A percentile compares a stretch with the other conserved stretches of the same genome.
phyloP scores from a whole-genome alignment of 2,888 invertebrate genomes.

The Eupeodes latifasciatus region DNA sequence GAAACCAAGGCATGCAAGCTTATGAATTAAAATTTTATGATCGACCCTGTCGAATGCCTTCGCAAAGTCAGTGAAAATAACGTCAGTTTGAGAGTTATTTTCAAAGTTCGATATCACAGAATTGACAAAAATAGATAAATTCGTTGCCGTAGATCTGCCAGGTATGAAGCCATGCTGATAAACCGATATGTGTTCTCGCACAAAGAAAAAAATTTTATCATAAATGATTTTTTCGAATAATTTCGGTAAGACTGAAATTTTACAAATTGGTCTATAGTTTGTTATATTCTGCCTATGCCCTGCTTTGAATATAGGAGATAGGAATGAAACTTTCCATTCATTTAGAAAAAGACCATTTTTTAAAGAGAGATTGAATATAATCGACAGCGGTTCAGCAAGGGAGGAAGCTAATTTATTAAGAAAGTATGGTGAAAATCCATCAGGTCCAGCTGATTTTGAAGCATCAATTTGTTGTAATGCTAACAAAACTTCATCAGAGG shows the following conservation, averaged over 20 bases:
- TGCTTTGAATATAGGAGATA: not conserved
- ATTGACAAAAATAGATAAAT: not conserved
- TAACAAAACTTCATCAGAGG: too few relatives aligned
- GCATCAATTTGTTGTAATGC: too few relatives aligned
- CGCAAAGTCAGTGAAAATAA: not conserved
- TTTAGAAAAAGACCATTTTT: not conserved
- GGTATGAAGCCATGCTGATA: not conserved
- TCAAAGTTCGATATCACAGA: not conserved
- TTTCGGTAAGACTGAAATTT: not conserved
- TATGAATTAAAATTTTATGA: not conserved
- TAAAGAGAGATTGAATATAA: too few relatives aligned
- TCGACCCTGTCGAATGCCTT: not conserved
- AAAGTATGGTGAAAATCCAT: too few relatives aligned
- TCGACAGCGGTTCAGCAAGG: too few relatives aligned
- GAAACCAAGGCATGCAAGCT: not conserved
- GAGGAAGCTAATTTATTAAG: too few relatives aligned
- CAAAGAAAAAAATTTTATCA: too few relatives aligned
- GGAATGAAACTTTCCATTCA: not conserved
- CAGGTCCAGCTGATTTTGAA: too few relatives aligned
- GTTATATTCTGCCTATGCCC: not conserved
- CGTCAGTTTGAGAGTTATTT: not conserved
- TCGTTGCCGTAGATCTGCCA: not conserved
- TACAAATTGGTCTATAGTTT: conserved; percentile 6
- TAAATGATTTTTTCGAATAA: not conserved
- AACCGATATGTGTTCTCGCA: not conserved